phyloP scores from a whole-genome alignment of 1,140 invertebrate species.

The Thaumetopoea pityocampa region DNA sequence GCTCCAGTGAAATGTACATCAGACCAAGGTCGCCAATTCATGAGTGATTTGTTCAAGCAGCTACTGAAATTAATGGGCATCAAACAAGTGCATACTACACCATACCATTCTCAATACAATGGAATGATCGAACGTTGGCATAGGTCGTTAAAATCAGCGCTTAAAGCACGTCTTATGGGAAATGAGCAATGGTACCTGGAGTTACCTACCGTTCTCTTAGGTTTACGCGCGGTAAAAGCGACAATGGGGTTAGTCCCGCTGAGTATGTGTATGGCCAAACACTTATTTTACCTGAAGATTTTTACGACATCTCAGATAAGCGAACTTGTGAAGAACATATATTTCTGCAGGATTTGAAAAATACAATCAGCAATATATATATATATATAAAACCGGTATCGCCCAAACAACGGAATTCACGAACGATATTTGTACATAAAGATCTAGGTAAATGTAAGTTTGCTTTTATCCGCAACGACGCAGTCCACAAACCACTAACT shows the following conservation, averaged over 20 bases:
- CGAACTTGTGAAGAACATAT: not conserved
- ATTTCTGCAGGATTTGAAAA: not conserved
- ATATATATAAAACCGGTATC: not conserved
- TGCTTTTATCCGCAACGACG: conserved; percentile 3
- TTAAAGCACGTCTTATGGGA: not conserved
- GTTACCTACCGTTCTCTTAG: not conserved
- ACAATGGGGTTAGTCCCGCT: not conserved
- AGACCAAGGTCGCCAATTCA: too few relatives aligned
- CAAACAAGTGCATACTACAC: too few relatives aligned
- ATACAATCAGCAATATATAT: not conserved
- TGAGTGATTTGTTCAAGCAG: too few relatives aligned
- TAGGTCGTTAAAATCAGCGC: not conserved
- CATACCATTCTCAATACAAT: too few relatives aligned
- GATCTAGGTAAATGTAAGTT: not conserved
- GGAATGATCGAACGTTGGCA: conserved; percentile 1
- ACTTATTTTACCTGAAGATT: not conserved
- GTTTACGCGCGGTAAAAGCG: not conserved
- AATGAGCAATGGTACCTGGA: not conserved
- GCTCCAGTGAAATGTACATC: too few relatives aligned
- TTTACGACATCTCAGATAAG: not conserved
- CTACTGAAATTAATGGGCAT: too few relatives aligned
- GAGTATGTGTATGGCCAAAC: not conserved
- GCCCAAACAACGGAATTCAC: not conserved
- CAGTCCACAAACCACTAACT: not conserved
- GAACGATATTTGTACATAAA: not conserved